Evolutionary conservation across 2,888 invertebrate genomes (phyloP), one percentile per base, ranked within the genome.

Genomic region (Coremacera marginata): DNA sequence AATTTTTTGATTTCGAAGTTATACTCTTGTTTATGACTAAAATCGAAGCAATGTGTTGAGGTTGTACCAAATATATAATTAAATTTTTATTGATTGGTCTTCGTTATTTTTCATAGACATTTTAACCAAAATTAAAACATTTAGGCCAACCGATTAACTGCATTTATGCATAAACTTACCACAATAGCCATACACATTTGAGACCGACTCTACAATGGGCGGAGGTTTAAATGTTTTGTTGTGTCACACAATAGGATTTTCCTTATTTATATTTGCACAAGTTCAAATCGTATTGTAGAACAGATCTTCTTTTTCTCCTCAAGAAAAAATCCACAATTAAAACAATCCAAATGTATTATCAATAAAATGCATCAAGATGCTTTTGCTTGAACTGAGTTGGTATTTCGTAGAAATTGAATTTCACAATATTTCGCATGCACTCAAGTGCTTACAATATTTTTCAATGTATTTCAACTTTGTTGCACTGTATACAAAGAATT

Each of bases 181-280:
- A 92, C 93, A 93, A 94, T 94, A 94, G 94, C 94, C 94, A 94
- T 94, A 94, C 94, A 94, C 94, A 94, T 94, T 94, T 89, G 89
- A 86, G 86, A 87, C 83, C 87, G 84, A 84, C 86, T 87, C n/a
- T 84, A 83, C 84, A 77, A 79, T 81, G 80, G 81, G 80, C 80
- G 80, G 79, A 79, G 79, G 76, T 19, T 68, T 51, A 27, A 55
- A 57, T 27, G 25, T 63, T 31, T 65, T 31, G 63, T 71, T 37
- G 37, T 19, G 65, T 27, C 55, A 19, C 44, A 62, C 49, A 44
- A 11, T 22, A 34, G 2, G 14, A 7, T 34, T 11, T 49, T n/a
- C 11, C 14, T 51, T 55, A 57, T 57, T 57, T 19, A 37, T 37
- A 37, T 31, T 31, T 22, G 22, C 27, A 55, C 25, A 19, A 19